Percentiles rank a stretch among this genome's conserved stretches.
Conservation (phyloP, 2,888 invertebrate genomes). For the Cecidostiba fungosa region DNA sequence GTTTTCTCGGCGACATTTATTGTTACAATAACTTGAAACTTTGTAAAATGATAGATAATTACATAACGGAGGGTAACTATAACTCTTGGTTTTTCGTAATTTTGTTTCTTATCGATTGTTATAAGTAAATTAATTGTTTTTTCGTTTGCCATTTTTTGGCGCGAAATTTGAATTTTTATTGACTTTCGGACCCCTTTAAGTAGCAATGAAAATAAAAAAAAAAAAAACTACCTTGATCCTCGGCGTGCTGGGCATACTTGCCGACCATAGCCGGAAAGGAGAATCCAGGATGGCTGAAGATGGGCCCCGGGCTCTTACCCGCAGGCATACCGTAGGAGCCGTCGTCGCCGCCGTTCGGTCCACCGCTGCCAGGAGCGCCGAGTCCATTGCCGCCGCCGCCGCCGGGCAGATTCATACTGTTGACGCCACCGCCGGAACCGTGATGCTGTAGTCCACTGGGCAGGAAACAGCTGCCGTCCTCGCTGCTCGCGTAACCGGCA, state of each 20-base stretch:
- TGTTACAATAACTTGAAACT: too few species aligned
- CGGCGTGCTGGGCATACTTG: conserved; percentile 81
- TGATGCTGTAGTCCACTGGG: conserved; percentile 25
- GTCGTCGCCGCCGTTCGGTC: conserved; percentile 65
- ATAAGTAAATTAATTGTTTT: too few species aligned
- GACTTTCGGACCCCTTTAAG: too few species aligned
- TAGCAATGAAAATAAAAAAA: too few species aligned
- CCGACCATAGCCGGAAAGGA: conserved; percentile 86
- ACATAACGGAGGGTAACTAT: too few species aligned
- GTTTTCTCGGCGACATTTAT: too few species aligned
- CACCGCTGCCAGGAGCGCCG: neutral
- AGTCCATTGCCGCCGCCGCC: neutral
- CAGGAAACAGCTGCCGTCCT: conserved; percentile 85
- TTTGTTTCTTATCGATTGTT: too few species aligned
- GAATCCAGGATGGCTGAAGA: conserved; percentile 85
- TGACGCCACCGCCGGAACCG: conserved; percentile 66
- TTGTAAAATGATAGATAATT: too few species aligned
- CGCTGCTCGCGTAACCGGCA: conserved; percentile 89
- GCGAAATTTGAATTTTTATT: too few species aligned
- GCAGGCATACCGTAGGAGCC: conserved; percentile 83
- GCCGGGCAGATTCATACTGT: neutral
- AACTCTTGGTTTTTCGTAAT: too few species aligned
- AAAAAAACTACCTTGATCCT: conserved; percentile 79
- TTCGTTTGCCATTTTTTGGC: too few species aligned
- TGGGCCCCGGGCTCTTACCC: conserved; percentile 85